Conservation (phyloP, 2,888 invertebrate genomes). For the Meghimatium bilineatum region DNA sequence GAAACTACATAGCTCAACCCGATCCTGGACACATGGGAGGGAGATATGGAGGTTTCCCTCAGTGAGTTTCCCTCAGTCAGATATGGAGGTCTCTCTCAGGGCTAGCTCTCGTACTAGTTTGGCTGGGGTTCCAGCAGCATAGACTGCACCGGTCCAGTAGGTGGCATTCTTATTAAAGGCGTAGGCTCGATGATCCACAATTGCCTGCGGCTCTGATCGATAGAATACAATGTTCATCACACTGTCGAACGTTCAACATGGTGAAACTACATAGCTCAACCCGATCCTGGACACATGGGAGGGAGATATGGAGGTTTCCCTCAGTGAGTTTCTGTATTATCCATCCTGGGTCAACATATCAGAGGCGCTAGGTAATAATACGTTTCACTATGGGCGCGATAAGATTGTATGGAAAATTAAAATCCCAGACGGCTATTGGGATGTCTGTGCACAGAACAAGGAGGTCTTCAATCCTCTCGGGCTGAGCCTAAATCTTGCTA, state of each 20-base stretch:
- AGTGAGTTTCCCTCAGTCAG: too few species aligned
- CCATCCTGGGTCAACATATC: background rate
- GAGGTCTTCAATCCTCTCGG: background rate
- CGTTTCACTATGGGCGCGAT: too few species aligned
- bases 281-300: background rate
- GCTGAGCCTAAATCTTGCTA: background rate
- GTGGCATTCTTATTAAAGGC: background rate
- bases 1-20: background rate
- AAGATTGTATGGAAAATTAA: too few species aligned
- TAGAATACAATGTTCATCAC: slow-evolving; percentile 3
- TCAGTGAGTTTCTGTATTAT: background rate
- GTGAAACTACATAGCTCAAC: background rate
- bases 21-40: background rate
- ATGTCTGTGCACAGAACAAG: background rate
- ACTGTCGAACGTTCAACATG: background rate
- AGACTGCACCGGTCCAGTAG: too few species aligned
- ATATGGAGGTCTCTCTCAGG: too few species aligned
- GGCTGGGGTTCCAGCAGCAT: too few species aligned
- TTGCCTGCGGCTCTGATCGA: too few species aligned
- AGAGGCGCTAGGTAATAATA: too few species aligned
- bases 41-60: background rate
- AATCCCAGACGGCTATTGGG: background rate
- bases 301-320: background rate
- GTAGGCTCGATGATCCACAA: background rate
- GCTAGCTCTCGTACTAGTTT: too few species aligned